Base-by-base conservation (phyloP, 2,888 invertebrate species). In the Chalcosyrphus nemorum region DNA sequence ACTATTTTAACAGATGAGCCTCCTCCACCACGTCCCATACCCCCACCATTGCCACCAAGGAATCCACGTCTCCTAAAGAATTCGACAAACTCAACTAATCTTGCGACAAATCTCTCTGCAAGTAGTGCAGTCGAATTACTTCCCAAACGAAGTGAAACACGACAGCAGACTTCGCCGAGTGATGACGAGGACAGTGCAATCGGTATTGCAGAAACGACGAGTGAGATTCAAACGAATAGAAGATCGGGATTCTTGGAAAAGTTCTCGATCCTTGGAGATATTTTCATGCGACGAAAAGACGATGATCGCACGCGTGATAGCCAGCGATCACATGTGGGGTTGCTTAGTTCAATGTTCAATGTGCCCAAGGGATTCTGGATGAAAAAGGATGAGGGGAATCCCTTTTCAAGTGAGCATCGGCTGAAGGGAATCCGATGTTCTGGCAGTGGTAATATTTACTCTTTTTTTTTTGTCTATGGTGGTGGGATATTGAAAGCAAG, bases 391-490 rank as follows among this genome's bases (percentile, higher is more conserved):
- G 70, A 76, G 11, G 70, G 72, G 5, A 86, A 87, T 32, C 88
- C 88, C 0, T 90, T 91, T 66, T 86, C 82, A 24, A 86, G 87
- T 2, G 89, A 90, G 63, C 91, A 91, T 86, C 88, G 91, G 3
- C 86, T 91, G 5, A 91, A 91, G 78, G 91, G 91, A 57, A 91
- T 91, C 78, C 89, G 90, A 63, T 89, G 90, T 89, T 90, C 90
- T 87, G 91, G 91, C 89, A 90, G 90, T 89, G 91, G 90, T 90
- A 91, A 89, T 88, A 68, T 65, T 61, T n/a, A n/a, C n/a, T n/a
- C n/a, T n/a, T n/a, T n/a, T 63, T 41, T 32, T 38, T 50, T 27
- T 61, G 13, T 24, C 13, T 56, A 9, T n/a, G 5, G 4, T 6
- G 19, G 15, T 21, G 24, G 21, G 13, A 9, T 19, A 41, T 15